phyloP scores from a whole-genome alignment of 2,113 vertebrate species.

The Apodemus speciosus region DNA sequence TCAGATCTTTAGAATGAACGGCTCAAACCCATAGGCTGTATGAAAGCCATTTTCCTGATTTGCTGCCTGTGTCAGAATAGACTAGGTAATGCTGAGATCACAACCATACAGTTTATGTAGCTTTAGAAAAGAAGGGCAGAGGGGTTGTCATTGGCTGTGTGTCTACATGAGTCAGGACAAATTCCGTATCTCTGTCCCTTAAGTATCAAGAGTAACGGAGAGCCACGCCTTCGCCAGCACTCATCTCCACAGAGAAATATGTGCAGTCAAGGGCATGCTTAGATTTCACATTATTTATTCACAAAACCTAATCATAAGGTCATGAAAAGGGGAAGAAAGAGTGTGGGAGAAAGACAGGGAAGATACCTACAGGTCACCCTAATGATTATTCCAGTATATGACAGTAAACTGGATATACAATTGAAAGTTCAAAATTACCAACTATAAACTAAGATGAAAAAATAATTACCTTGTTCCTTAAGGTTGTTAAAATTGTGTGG shows the following conservation, averaged over 20 bases:
- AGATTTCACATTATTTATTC: neutral
- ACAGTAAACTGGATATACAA: neutral
- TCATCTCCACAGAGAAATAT: neutral
- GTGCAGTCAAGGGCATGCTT: neutral
- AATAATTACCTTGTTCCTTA: neutral
- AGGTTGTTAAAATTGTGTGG: neutral
- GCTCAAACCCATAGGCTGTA: neutral
- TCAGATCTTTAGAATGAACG: constrained; percentile 15
- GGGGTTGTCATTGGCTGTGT: neutral
- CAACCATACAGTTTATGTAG: neutral
- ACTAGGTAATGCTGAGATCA: neutral
- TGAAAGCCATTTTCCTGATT: neutral
- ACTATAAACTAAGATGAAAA: neutral
- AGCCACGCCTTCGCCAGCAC: neutral
- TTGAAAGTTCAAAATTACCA: constrained; percentile 26
- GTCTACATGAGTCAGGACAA: neutral
- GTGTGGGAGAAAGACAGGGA: neutral
- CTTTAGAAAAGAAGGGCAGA: neutral
- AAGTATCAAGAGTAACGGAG: neutral
- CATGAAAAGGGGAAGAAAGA: neutral
- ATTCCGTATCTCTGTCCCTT: neutral
- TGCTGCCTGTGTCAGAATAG: neutral
- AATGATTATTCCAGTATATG: neutral
- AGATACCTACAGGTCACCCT: neutral
- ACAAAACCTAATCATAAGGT: neutral